Evolutionary conservation across 2,113 vertebrate genomes (phyloP).

Genomic region (Zootoca vivipara): DNA sequence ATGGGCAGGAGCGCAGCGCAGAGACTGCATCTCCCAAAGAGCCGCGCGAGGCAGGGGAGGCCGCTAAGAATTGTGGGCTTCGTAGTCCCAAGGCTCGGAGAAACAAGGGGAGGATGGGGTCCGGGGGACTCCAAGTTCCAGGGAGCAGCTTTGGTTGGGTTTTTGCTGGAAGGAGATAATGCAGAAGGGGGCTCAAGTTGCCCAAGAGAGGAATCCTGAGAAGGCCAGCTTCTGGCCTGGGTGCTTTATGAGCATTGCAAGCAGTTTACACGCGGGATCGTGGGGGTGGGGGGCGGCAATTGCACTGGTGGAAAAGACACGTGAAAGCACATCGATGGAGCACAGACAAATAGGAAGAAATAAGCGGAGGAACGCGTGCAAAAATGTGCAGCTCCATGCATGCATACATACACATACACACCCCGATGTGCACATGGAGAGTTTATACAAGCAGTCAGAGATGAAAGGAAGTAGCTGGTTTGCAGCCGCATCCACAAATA

Average conservation of each 20-base stretch:
- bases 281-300: not conserved
- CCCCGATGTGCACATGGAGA: not conserved
- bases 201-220: not conserved
- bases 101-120: not conserved
- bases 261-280: too few relatives aligned
- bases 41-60: not conserved
- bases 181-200: not conserved
- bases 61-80: constrained; percentile 33
- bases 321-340: not conserved
- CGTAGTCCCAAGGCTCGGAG: constrained; percentile 42
- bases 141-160: constrained; percentile 3
- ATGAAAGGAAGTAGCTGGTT: too few relatives aligned
- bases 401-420: too few relatives aligned
- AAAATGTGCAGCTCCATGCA: not conserved
- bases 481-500: not conserved
- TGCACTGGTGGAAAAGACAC: not conserved
- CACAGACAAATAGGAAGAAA: not conserved
- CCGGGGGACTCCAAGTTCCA: constrained; percentile 57
- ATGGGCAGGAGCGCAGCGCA: accelerated
- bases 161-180: not conserved
- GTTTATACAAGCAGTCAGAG: not conserved
- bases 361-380: too few relatives aligned
- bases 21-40: constrained; percentile 53
- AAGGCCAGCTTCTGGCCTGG: not conserved
- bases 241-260: not conserved